Conservation (phyloP, 2,797 vertebrate genomes). For the Diplodus sargus region DNA sequence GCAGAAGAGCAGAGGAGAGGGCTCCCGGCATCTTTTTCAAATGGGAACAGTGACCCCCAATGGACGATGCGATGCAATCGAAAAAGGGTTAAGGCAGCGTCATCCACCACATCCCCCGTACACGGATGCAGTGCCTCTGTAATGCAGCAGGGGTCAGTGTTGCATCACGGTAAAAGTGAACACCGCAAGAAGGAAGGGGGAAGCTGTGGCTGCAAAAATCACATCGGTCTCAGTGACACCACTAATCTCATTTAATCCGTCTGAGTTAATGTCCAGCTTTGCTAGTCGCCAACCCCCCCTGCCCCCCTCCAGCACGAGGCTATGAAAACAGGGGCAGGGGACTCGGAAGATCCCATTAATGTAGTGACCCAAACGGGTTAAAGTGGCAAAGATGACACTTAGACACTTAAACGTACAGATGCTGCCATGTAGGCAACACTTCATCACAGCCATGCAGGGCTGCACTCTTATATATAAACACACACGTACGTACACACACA, state of each 20-base stretch:
- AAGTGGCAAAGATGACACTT: slow-evolving; percentile 64
- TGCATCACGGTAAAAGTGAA: slow-evolving; percentile 59
- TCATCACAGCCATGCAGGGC: slow-evolving; percentile 9
- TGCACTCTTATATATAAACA: slow-evolving; percentile 5
- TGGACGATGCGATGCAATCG: slow-evolving; percentile 72
- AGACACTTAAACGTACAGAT: slow-evolving; percentile 38
- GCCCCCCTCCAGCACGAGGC: slow-evolving; percentile 18
- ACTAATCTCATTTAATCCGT: slow-evolving; percentile 81
- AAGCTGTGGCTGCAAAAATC: slow-evolving; percentile 64
- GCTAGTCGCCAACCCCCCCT: slow-evolving; percentile 19
- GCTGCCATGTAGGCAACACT: slow-evolving; percentile 15
- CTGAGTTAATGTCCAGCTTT: slow-evolving; percentile 77
- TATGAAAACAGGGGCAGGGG: slow-evolving; percentile 68
- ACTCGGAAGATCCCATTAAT: slow-evolving; percentile 70
- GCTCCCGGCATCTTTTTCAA: slow-evolving; percentile 60
- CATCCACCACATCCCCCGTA: slow-evolving; percentile 19
- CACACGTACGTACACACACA: background rate
- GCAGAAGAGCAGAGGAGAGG: slow-evolving; percentile 53
- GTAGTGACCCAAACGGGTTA: slow-evolving; percentile 62
- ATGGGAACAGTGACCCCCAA: slow-evolving; percentile 88
- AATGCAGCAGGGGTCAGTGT: slow-evolving; percentile 85
- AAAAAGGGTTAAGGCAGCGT: slow-evolving; percentile 64
- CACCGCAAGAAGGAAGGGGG: background rate
- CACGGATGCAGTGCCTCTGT: slow-evolving; percentile 49
- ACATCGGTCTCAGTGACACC: slow-evolving; percentile 80